A percentile compares a stretch with the other conserved stretches of the same genome.
These are phyloP conservation scores for Hemicordylus capensis DNA, from an alignment of 2,113 vertebrate genomes.

Conservation along the genomic window DNA sequence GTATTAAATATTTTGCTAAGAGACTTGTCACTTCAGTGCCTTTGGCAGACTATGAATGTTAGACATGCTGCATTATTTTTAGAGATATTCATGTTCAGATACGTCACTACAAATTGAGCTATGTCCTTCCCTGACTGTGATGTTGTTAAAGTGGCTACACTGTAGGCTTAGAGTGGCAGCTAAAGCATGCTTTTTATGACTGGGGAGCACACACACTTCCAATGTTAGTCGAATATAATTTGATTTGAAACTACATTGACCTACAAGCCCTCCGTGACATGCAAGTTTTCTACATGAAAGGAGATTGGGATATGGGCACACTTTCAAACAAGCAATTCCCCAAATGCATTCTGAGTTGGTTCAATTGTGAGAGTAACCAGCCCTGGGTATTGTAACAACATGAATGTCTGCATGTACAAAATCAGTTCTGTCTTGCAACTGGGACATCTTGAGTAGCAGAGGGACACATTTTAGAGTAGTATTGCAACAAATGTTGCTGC, in stretches of 20 bases:
- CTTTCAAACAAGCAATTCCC: not conserved
- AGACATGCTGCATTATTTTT: slow-evolving; percentile 31
- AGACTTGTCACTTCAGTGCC: slow-evolving; percentile 45
- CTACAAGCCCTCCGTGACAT: not conserved
- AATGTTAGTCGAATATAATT: not conserved
- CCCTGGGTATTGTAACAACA: not conserved
- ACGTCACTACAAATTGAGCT: slow-evolving; percentile 19
- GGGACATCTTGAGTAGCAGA: not conserved
- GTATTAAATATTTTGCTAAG: slow-evolving; percentile 60
- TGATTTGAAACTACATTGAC: not conserved
- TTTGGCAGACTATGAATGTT: slow-evolving; percentile 47
- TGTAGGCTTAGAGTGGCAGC: not conserved
- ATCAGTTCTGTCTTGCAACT: too few relatives aligned
- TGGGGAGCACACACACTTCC: not conserved
- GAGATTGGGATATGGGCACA: not conserved
- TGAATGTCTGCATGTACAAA: not conserved
- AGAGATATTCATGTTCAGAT: slow-evolving; percentile 8
- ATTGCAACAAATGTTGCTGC: not conserved
- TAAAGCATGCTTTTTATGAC: not conserved
- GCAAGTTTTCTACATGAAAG: not conserved
- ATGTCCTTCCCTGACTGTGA: not conserved
- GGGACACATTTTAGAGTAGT: not conserved
- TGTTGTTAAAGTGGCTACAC: not conserved
- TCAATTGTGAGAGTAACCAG: not conserved
- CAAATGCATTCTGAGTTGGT: not conserved